phyloP scores from a whole-genome alignment of 2,797 vertebrate species.

The Emydoidea blandingii region DNA sequence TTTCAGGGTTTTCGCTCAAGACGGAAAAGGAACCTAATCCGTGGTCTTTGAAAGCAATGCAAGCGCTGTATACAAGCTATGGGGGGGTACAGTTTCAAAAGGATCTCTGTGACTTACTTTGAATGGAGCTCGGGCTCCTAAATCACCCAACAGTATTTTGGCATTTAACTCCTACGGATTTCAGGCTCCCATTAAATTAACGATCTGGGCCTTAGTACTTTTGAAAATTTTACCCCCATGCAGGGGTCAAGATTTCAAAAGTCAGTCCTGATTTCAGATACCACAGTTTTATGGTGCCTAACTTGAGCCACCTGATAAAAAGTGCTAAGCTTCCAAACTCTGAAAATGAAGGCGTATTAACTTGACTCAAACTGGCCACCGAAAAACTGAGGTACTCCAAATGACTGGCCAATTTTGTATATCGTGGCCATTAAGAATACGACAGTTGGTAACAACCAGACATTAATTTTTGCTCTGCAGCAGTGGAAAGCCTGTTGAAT shows the following conservation, averaged over 20 bases:
- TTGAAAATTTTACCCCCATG: neutral
- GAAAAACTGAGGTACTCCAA: too few species aligned
- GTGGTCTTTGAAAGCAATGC: neutral
- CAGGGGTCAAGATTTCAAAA: neutral
- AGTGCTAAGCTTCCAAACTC: neutral
- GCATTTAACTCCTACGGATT: too few species aligned
- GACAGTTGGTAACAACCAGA: neutral
- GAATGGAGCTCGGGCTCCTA: neutral
- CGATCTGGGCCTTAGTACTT: neutral
- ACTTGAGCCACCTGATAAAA: neutral
- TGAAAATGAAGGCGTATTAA: too few species aligned
- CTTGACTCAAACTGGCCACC: too few species aligned
- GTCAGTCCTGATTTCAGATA: neutral
- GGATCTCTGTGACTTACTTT: neutral
- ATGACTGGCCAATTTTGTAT: neutral
- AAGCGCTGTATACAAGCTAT: neutral
- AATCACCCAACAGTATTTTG: neutral
- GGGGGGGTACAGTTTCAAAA: neutral
- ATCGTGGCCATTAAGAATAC: accelerated
- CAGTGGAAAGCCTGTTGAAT: neutral
- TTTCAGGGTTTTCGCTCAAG: neutral
- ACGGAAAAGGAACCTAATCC: neutral
- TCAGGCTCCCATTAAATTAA: too few species aligned
- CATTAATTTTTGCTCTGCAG: neutral
- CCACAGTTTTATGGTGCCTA: neutral